Conservation (phyloP, 2,113 vertebrate species). For the Oxyura jamaicensis region DNA sequence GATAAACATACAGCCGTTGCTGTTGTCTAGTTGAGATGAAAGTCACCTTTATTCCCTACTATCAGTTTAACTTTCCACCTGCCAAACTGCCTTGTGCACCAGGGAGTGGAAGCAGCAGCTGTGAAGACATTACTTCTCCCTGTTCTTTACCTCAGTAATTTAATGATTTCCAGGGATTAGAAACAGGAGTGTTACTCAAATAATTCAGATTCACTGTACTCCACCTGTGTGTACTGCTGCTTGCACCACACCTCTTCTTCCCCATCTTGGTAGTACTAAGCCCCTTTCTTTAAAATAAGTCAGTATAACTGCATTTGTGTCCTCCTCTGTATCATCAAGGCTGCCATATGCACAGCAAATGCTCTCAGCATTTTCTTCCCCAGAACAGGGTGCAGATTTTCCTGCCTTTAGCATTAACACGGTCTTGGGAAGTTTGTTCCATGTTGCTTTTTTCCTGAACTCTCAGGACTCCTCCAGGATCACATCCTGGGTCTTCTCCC, state of each 20-base stretch:
- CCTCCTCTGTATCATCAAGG: background rate
- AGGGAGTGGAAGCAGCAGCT: background rate
- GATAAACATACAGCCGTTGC: background rate
- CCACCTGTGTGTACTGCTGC: background rate
- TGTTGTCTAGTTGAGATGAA: background rate
- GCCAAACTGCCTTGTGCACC: background rate
- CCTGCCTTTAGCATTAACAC: background rate
- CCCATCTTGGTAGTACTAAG: background rate
- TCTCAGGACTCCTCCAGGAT: background rate
- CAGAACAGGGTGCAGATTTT: background rate
- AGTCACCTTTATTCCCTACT: background rate
- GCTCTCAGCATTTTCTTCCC: background rate
- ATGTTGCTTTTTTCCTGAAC: background rate
- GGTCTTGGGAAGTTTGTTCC: background rate
- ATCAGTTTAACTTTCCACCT: slow-evolving; percentile 2
- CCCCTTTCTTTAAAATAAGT: background rate
- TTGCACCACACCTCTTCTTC: background rate
- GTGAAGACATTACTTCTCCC: background rate
- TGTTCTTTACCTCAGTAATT: background rate
- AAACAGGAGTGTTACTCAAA: background rate
- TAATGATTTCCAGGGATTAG: background rate
- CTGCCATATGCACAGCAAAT: background rate
- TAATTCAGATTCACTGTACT: background rate
- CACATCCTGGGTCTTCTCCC: rapidly evolving
- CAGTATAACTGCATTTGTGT: background rate